Conservation (phyloP, 2,888 invertebrate genomes). For the Brenthis hecate region DNA sequence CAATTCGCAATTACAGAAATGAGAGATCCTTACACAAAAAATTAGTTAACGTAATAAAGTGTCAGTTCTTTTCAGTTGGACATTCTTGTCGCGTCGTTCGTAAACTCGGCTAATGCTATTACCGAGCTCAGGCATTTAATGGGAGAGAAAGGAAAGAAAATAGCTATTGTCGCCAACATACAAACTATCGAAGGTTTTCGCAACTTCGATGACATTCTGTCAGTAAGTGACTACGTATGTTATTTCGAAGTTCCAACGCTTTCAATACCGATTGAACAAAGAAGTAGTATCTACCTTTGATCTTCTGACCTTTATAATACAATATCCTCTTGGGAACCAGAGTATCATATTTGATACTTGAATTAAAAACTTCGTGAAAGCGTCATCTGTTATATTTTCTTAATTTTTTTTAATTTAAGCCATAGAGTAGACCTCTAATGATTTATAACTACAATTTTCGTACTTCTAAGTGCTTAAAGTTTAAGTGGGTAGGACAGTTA, state of each 20-base stretch:
- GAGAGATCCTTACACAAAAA: constrained; percentile 27
- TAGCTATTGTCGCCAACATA: constrained; percentile 66
- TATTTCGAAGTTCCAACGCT: neutral
- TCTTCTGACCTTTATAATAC: neutral
- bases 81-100: constrained; percentile 65
- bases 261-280: neutral
- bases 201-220: constrained; percentile 64
- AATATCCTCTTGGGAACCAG: no score
- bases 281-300: neutral
- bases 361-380: no score
- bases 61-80: constrained; percentile 60
- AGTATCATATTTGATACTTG: no score
- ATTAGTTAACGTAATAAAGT: constrained; percentile 39
- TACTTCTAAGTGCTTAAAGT: no score
- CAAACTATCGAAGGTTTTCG: constrained; percentile 65
- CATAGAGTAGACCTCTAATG: no score
- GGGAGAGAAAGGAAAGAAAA: constrained; percentile 70
- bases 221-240: constrained; percentile 48
- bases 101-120: constrained; percentile 49
- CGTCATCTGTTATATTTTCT: no score
- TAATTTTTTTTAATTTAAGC: no score
- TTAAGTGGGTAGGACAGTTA: no score
- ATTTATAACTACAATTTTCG: no score
- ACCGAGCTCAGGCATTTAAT: constrained; percentile 58
- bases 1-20: constrained; percentile 30